A percentile compares a stretch with the other conserved stretches of the same genome.
phyloP scores from a whole-genome alignment of 2,113 vertebrate species.

The Diphyllodes magnificus region DNA sequence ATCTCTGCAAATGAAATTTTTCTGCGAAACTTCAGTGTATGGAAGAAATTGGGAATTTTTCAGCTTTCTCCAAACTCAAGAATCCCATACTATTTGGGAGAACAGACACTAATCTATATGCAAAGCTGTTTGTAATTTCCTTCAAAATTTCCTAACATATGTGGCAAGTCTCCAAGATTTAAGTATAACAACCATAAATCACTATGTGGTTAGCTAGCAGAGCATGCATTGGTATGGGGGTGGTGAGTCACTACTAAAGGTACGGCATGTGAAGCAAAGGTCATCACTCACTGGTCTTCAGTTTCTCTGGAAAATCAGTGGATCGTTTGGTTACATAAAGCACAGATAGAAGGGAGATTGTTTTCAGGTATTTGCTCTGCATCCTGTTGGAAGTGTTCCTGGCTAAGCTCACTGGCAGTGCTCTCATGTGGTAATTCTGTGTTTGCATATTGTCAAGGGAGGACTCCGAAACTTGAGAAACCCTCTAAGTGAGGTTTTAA shows the following conservation, averaged over 20 bases:
- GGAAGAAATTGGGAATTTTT: background rate
- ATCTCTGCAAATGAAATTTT: background rate
- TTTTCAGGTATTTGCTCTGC: slow-evolving; percentile 5
- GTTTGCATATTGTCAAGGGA: background rate
- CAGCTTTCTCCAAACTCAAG: background rate
- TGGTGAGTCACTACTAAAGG: background rate
- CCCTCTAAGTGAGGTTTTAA: background rate
- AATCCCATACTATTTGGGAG: background rate
- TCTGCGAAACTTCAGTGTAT: background rate
- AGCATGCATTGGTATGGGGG: background rate
- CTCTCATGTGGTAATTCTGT: background rate
- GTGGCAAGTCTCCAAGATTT: background rate
- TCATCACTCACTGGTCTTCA: background rate
- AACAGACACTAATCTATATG: background rate
- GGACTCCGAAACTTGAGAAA: background rate
- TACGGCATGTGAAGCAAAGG: background rate
- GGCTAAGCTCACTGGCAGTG: background rate
- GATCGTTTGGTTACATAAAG: background rate
- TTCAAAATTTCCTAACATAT: background rate
- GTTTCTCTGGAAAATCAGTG: background rate
- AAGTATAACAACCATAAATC: background rate
- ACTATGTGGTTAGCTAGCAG: background rate
- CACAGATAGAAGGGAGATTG: background rate
- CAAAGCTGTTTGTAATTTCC: background rate
- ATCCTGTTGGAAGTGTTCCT: background rate